Evolutionary conservation across 2,797 vertebrate species (phyloP), one percentile per base, ranked within the genome.

Genomic region (Danio choprae): DNA sequence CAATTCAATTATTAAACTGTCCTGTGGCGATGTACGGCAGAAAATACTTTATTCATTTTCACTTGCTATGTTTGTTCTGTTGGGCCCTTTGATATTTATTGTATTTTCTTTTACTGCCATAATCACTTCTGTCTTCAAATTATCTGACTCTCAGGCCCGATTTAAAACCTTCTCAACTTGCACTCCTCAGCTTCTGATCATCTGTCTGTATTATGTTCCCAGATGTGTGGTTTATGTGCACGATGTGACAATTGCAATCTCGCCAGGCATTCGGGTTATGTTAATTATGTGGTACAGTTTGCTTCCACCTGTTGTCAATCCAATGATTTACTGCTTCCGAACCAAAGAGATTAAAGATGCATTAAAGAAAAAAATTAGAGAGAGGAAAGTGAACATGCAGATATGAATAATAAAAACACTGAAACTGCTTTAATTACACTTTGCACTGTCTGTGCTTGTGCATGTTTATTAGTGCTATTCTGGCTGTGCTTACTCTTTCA

Each of bases 71-170:
- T 46, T 64, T 13, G 51, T 80, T 2, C 58, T 84, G 4, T 55
- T 78, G 43, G 77, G 73, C 13, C 82, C 82, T 4, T 73, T 84
- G 4, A 13, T 59, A 0, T 86, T 93, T 2, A 94, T 94, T 4
- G 79, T 91, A 36, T 70, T 88, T n/a, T 94, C 94, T 5, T 95
- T 94, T 55, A 74, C 92, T 12, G 86, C 86, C 50, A 91, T 93
- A n/a, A n/a, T n/a, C n/a, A n/a, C 13, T 86, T 93, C 89, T 20
- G 87, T 91, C n/a, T 68, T 91, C 51, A 88, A 78, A 65, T 91
- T 92, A 9, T 83, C 83, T 5, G 87, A 86, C 48, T 41, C 62
- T 46, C 74, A 88, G 4, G 88, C 88, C 0, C 82, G 85, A 12
- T 80, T 53, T 68, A 92, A 92, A 38, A 85, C 90, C 1, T 91